A percentile compares a stretch with the other conserved stretches of the same genome.
Evolutionary conservation across 35 echinoderm and acorn worm genomes (phyloP).

Genomic region (Ophiothrix spiculata): DNA sequence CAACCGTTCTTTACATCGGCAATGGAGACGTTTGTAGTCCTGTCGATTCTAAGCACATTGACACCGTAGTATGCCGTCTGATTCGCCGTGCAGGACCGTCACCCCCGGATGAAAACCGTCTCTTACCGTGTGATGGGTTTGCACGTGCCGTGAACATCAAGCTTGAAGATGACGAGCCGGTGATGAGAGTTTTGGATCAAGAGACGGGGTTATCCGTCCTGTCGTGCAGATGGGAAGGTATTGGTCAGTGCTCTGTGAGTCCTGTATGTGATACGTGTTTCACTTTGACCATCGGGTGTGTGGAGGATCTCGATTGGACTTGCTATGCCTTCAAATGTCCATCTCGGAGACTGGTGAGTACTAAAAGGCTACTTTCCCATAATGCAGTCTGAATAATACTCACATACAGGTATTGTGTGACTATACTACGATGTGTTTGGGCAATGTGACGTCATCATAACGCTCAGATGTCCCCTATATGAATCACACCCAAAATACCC

Average conservation of each 20-base stretch:
- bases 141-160: neutral
- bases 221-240: constrained; percentile 2
- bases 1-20: neutral
- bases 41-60: neutral
- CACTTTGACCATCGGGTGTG: neutral
- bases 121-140: neutral
- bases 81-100: neutral
- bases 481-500: too few relatives aligned
- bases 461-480: too few relatives aligned
- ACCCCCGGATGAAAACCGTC: neutral
- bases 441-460: too few relatives aligned
- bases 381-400: too few relatives aligned
- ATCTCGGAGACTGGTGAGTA: neutral
- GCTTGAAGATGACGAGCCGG: neutral
- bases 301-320: neutral
- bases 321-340: constrained; percentile 1
- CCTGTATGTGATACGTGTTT: constrained; percentile 3
- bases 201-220: neutral
- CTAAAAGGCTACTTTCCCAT: neutral
- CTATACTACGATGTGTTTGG: too few relatives aligned
- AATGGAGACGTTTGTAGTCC: neutral
- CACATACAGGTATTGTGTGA: too few relatives aligned
- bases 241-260: neutral
- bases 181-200: neutral
- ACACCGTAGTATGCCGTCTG: neutral